Percentiles rank a stretch among this genome's conserved stretches.
These are phyloP conservation scores for Frieseomelitta varia DNA, from an alignment of 1,140 invertebrate genomes.

Conservation along the genomic window DNA sequence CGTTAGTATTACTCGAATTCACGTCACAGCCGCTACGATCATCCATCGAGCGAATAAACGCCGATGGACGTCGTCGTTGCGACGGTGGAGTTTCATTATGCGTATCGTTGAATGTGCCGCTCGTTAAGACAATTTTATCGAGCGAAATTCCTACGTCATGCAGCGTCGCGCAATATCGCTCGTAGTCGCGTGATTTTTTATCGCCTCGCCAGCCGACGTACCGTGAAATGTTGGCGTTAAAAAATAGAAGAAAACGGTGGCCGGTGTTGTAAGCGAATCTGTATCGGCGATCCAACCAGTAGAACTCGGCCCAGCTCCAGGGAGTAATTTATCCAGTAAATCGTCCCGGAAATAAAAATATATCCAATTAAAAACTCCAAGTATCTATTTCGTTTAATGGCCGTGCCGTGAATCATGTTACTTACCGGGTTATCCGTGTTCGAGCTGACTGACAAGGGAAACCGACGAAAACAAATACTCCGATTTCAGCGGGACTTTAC, in stretches of 20 bases:
- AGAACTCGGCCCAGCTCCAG: not conserved
- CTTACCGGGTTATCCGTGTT: constrained; percentile 16
- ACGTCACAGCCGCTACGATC: not conserved
- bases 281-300: constrained; percentile 33
- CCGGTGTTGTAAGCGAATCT: constrained; percentile 16
- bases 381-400: constrained; percentile 44
- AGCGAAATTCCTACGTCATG: constrained; percentile 52
- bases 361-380: constrained; percentile 55
- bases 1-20: not conserved
- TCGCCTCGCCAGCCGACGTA: constrained; percentile 50
- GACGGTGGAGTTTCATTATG: constrained; percentile 54
- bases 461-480: constrained; percentile 5
- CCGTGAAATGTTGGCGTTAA: constrained; percentile 50
- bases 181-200: constrained; percentile 62
- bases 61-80: not conserved
- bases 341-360: constrained; percentile 52
- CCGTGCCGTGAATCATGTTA: constrained; percentile 35
- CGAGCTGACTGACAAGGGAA: constrained; percentile 18
- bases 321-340: constrained; percentile 55
- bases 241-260: constrained; percentile 42
- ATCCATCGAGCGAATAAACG: not conserved
- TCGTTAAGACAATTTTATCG: constrained; percentile 61
- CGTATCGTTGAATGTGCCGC: constrained; percentile 50
- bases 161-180: constrained; percentile 33
- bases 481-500: constrained; percentile 12